Evolutionary conservation across 1,140 invertebrate genomes (phyloP).

Genomic region (Rhagoletis pomonella): DNA sequence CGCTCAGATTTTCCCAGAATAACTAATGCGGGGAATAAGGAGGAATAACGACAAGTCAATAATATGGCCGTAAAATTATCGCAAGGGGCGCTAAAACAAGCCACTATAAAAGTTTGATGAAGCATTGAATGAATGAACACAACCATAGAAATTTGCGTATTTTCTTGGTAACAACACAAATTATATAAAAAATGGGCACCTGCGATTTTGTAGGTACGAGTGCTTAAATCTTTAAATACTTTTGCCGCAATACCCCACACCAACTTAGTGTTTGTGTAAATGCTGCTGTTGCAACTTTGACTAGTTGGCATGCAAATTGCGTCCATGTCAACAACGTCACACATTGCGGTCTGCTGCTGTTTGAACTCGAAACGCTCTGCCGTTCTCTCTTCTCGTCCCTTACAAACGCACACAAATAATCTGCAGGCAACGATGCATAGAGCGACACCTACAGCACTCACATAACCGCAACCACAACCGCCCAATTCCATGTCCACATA

Average conservation of each 20-base stretch:
- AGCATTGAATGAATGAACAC: too few relatives aligned
- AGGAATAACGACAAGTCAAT: too few relatives aligned
- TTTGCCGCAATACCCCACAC: background rate
- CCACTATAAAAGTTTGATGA: too few relatives aligned
- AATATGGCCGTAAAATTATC: too few relatives aligned
- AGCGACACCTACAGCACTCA: background rate
- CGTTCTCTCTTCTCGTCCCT: background rate
- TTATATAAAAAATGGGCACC: too few relatives aligned
- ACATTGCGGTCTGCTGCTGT: slow-evolving; percentile 26
- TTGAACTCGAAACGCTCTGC: background rate
- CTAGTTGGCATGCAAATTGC: slow-evolving; percentile 45
- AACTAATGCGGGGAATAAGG: too few relatives aligned
- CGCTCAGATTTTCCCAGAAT: too few relatives aligned
- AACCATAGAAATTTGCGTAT: too few relatives aligned
- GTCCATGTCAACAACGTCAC: slow-evolving; percentile 30
- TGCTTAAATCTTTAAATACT: background rate
- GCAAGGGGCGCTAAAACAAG: too few relatives aligned
- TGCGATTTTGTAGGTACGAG: too few relatives aligned
- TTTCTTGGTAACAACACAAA: too few relatives aligned
- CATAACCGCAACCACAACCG: slow-evolving; percentile 16
- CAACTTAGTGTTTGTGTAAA: background rate
- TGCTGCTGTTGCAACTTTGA: slow-evolving; percentile 47
- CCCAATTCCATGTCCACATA: background rate
- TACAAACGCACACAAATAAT: background rate
- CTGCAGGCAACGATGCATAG: background rate